phyloP scores from a whole-genome alignment of 2,113 vertebrate genomes.

The Pteropus alecto region DNA sequence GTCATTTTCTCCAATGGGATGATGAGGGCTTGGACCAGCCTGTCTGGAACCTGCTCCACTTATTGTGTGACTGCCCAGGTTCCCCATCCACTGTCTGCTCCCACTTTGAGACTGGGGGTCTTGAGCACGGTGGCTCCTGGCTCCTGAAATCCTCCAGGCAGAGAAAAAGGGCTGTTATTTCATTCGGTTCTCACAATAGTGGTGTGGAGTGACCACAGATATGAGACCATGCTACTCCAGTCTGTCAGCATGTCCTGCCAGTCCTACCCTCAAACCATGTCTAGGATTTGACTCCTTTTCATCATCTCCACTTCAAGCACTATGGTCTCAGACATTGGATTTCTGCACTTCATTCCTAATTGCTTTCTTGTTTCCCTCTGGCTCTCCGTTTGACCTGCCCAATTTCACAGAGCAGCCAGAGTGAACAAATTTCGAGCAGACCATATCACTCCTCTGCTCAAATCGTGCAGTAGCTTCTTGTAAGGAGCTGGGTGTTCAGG shows the following conservation, averaged over 20 bases:
- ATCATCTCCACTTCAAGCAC: neutral
- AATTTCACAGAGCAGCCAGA: neutral
- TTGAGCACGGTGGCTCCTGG: neutral
- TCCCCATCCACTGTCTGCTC: neutral
- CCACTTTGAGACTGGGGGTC: neutral
- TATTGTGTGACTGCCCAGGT: neutral
- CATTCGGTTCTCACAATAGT: neutral
- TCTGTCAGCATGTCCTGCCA: neutral
- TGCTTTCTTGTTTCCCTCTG: neutral
- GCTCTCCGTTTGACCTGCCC: neutral
- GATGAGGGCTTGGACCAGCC: neutral
- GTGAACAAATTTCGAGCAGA: too few species aligned
- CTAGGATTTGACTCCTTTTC: neutral
- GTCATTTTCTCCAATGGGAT: neutral
- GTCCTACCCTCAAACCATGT: neutral
- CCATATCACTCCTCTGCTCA: neutral
- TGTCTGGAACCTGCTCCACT: neutral
- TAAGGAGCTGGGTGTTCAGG: neutral
- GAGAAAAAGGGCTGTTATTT: neutral
- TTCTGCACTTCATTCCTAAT: neutral
- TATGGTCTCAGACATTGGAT: fast-evolving
- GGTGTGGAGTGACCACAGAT: neutral
- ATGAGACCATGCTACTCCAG: neutral
- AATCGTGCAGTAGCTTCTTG: neutral
- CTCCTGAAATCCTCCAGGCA: neutral